phyloP scores from a whole-genome alignment of 1,140 invertebrate genomes.

The Drosophila sp. region DNA sequence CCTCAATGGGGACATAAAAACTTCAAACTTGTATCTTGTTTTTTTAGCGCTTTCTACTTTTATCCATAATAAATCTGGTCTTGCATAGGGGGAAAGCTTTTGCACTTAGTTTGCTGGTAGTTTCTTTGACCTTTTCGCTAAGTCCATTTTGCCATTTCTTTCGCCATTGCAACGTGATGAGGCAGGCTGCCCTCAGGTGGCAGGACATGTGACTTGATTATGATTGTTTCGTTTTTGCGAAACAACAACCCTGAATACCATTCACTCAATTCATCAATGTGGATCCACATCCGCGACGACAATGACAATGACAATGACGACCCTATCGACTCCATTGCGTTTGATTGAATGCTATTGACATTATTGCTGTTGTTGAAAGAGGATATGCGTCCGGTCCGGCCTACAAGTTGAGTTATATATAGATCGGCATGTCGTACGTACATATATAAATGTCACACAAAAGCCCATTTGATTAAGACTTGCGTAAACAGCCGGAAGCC shows the following conservation, averaged over 20 bases:
- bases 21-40: neutral
- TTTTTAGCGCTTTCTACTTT: neutral
- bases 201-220: slow-evolving; percentile 54
- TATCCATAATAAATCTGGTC: slow-evolving; percentile 2
- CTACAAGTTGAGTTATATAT: slow-evolving; percentile 53
- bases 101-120: neutral
- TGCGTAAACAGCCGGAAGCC: slow-evolving; percentile 59
- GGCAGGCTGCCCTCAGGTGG: slow-evolving; percentile 38
- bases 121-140: slow-evolving; percentile 11
- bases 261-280: slow-evolving; percentile 43
- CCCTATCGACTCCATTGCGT: slow-evolving; percentile 40
- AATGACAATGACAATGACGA: slow-evolving; percentile 45
- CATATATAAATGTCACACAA: slow-evolving; percentile 62
- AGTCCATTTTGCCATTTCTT: slow-evolving; percentile 28
- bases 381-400: slow-evolving; percentile 29
- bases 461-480: slow-evolving; percentile 68
- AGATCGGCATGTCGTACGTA: slow-evolving; percentile 39
- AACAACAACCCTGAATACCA: slow-evolving; percentile 13
- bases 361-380: slow-evolving; percentile 7
- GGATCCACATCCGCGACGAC: slow-evolving; percentile 4
- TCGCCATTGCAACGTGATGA: slow-evolving; percentile 38
- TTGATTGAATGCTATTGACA: slow-evolving; percentile 76
- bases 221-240: slow-evolving; percentile 27
- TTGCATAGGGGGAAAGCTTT: neutral
- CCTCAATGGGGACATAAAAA: neutral